Percentiles rank a stretch among this genome's conserved stretches.
These are phyloP conservation scores for Rhabdomys dilectus DNA, from an alignment of 2,113 vertebrate genomes.

Conservation along the genomic window DNA sequence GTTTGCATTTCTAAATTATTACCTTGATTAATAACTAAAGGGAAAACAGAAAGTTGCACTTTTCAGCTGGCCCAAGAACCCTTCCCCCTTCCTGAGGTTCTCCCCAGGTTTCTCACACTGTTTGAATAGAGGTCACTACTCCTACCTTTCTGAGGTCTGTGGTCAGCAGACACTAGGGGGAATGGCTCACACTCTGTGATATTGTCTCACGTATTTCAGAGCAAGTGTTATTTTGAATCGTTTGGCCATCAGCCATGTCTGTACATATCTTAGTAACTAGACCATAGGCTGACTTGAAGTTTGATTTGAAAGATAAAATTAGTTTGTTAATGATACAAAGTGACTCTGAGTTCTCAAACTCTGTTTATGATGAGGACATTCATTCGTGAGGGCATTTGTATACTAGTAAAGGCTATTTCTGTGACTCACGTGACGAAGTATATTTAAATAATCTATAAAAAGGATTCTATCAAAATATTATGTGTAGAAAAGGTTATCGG, in stretches of 20 bases:
- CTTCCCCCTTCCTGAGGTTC: not conserved
- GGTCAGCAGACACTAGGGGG: not conserved
- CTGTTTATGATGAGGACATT: not conserved
- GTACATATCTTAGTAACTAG: too few species aligned
- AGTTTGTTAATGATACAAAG: not conserved
- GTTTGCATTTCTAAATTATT: not conserved
- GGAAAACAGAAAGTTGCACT: not conserved
- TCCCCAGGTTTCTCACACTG: too few species aligned
- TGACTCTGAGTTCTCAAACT: not conserved
- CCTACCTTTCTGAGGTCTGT: not conserved
- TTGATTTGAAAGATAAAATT: not conserved
- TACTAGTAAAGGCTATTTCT: not conserved
- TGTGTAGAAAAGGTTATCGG: not conserved
- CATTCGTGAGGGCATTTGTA: not conserved
- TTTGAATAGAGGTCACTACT: too few species aligned
- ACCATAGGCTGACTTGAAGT: not conserved
- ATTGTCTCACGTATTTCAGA: not conserved
- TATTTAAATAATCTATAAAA: not conserved
- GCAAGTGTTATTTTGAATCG: not conserved
- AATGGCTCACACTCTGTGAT: fast-evolving
- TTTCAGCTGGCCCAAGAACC: not conserved
- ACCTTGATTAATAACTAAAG: not conserved
- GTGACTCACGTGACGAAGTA: not conserved
- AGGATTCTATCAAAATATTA: not conserved
- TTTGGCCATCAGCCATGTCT: not conserved